Conservation (phyloP, 2,797 vertebrate species). For the Clamator glandarius region DNA sequence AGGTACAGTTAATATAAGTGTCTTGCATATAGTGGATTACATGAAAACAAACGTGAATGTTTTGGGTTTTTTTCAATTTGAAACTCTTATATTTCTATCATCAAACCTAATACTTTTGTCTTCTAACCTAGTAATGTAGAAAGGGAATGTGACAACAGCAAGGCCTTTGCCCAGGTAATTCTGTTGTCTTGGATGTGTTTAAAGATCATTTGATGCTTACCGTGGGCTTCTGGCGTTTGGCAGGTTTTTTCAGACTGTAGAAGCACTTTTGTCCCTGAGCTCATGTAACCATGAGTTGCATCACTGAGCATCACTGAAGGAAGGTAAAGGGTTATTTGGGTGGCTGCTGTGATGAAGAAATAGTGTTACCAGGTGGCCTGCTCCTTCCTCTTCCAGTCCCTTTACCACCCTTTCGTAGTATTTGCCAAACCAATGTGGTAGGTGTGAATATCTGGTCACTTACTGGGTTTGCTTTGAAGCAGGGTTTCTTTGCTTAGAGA, state of each 20-base stretch:
- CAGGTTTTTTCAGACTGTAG: not conserved
- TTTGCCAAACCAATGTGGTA: not conserved
- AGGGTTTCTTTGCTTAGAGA: not conserved
- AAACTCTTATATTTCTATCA: not conserved
- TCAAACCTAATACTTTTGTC: not conserved
- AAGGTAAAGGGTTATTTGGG: not conserved
- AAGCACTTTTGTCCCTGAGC: not conserved
- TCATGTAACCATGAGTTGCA: accelerated
- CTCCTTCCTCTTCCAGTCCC: not conserved
- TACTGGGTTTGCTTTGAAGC: not conserved
- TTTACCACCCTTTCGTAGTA: not conserved
- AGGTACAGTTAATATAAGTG: not conserved
- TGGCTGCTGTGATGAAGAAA: not conserved
- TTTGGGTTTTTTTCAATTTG: not conserved
- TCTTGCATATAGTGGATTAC: not conserved
- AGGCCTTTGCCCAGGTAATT: not conserved
- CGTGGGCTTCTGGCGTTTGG: not conserved
- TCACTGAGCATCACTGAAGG: accelerated
- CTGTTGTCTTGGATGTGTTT: not conserved
- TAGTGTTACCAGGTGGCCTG: not conserved
- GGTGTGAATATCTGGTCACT: not conserved
- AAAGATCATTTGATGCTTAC: not conserved
- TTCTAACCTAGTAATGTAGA: not conserved
- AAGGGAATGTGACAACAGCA: not conserved
- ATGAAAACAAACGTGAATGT: not conserved